phyloP scores from a whole-genome alignment of 2,113 vertebrate species.

The Thalassoma bifasciatum region DNA sequence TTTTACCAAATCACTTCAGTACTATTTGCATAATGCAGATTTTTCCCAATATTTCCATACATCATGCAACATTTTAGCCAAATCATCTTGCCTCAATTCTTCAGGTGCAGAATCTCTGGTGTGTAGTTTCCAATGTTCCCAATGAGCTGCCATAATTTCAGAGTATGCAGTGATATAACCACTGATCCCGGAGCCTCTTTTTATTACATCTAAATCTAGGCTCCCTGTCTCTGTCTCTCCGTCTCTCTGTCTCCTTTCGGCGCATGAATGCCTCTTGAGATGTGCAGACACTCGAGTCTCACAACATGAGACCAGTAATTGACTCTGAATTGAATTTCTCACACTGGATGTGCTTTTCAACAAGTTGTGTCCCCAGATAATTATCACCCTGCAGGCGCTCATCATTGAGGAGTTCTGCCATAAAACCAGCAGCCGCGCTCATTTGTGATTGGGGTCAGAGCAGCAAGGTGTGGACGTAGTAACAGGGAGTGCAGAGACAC shows the following conservation, averaged over 20 bases:
- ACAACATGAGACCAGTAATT: slow-evolving; percentile 31
- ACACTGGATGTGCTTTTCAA: slow-evolving; percentile 33
- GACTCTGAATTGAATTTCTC: slow-evolving; percentile 16
- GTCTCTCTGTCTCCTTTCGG: background rate
- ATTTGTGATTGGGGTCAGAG: background rate
- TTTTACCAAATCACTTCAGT: no score
- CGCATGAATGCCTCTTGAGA: slow-evolving; percentile 1
- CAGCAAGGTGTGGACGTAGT: background rate
- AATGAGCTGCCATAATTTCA: background rate
- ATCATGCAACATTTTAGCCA: no score
- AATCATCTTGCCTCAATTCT: no score
- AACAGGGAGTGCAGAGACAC: background rate
- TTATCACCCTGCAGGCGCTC: slow-evolving; percentile 19
- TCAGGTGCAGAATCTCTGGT: no score
- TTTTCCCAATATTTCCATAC: no score
- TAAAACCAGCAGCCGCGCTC: slow-evolving; percentile 1
- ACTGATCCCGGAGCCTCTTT: slow-evolving; percentile 6
- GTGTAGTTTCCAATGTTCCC: no score
- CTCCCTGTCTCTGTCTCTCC: background rate
- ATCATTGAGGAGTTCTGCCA: background rate
- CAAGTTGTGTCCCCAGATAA: slow-evolving; percentile 22
- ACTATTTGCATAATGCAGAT: no score
- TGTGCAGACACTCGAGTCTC: background rate
- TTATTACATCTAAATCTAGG: slow-evolving; percentile 2
- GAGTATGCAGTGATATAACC: background rate